Base-by-base conservation (phyloP, 1,140 invertebrate species). In the Pinna nobilis region DNA sequence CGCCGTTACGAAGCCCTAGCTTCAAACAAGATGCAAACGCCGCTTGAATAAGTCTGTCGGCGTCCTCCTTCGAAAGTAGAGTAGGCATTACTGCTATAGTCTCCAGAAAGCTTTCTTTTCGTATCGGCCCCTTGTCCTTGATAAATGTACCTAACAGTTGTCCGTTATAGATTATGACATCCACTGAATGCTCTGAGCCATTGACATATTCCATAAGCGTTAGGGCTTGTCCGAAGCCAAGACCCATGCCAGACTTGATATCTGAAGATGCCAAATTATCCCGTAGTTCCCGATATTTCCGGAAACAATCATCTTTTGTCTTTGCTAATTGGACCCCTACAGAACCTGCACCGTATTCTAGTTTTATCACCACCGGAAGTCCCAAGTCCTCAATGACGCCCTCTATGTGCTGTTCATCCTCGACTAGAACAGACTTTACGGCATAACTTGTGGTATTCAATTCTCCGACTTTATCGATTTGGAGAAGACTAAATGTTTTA, bases 171-270 rank as follows among this genome's bases (percentile, higher is more conserved):
- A 74, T 60, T 7, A 70, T 67, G 3, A 78, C 28, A 32, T 78
- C 72, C 13, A 78, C 63, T 20, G 65, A 53, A 33, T 78, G 76
- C 41, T 78, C 72, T 18, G 71, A 65, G 7, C 76, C 76, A 13
- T 60, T 33, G 0, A 74, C 20, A 39, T 59, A 66, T 51, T 78
- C 67, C 71, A 69, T 69, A 23, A 70, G 18, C 20, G 66, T n/a
- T 30, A 70, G 28, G n/a, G 50, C n/a, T 28, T 59, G 50, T 1
- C 73, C 59, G 32, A 61, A 23, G 0, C 60, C 51, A 1, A 65
- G 39, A 4, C 57, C 57, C 18, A 44, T 55, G 0, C 49, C 60
- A 25, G 51, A 50, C 4, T 44, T 30, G 3, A 60, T 23, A 13
- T 23, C 18, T 5, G 70, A 41, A 3, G 25, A 28, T 6, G 20